Conservation (phyloP, 2,888 invertebrate species). For the Cyaniris semiargus region DNA sequence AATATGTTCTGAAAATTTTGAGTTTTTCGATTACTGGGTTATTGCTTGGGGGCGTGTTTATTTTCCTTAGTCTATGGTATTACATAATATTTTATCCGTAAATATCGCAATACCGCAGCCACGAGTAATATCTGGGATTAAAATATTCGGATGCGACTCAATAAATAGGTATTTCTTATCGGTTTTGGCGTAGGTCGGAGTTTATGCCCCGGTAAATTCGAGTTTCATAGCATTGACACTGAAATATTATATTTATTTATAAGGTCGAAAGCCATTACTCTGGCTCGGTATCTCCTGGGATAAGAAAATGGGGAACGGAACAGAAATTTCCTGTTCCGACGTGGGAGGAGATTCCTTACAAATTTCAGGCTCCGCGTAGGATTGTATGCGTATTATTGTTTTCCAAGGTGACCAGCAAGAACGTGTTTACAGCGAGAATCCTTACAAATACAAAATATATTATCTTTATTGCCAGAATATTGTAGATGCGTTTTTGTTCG, state of each 20-base stretch:
- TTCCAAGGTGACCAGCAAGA: not conserved
- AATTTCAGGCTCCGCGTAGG: not conserved
- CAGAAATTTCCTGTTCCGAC: not conserved
- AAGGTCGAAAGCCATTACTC: constrained; percentile 10
- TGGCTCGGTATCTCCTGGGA: not conserved
- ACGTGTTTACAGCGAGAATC: not conserved
- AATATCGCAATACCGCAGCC: not conserved
- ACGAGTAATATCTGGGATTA: constrained; percentile 3
- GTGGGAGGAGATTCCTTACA: not conserved
- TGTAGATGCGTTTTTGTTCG: too few relatives aligned
- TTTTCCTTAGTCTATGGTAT: too few relatives aligned
- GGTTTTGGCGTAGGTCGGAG: not conserved
- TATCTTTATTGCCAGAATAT: too few relatives aligned
- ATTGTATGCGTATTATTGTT: not conserved
- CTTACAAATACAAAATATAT: too few relatives aligned
- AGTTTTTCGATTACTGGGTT: too few relatives aligned
- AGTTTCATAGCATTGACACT: constrained; percentile 14
- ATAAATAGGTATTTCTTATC: constrained; percentile 17
- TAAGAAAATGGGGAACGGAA: constrained; percentile 13
- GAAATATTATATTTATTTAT: constrained; percentile 17
- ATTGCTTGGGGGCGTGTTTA: too few relatives aligned
- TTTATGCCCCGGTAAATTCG: not conserved
- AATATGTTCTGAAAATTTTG: too few relatives aligned
- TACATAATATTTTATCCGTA: not conserved
- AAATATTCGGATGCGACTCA: not conserved